Evolutionary conservation across 1,140 invertebrate genomes (phyloP).

Genomic region (Drosophila suzukii): DNA sequence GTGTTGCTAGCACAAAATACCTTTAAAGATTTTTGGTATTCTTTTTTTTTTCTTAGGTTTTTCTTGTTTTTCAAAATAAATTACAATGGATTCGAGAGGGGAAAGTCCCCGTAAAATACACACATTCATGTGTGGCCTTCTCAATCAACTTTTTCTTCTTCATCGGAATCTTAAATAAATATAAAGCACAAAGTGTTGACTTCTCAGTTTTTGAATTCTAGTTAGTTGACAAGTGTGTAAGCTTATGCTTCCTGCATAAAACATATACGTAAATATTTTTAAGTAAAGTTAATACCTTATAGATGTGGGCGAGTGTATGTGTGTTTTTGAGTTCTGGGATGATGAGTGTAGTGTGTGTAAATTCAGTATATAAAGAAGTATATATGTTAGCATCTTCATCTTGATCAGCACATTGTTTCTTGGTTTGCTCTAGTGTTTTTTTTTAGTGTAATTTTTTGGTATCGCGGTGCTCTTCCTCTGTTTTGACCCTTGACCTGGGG

Average conservation of each 20-base stretch:
- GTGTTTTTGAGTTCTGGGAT: slow-evolving; percentile 16
- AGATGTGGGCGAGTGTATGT: slow-evolving; percentile 12
- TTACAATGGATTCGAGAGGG: slow-evolving; percentile 33
- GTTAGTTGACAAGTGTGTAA: slow-evolving; percentile 35
- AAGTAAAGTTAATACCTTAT: slow-evolving; percentile 31
- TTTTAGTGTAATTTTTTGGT: slow-evolving; percentile 24
- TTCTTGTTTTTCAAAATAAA: slow-evolving; percentile 43
- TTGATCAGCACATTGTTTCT: slow-evolving; percentile 6
- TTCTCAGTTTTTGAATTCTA: slow-evolving; percentile 65
- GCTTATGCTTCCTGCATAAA: slow-evolving; percentile 17
- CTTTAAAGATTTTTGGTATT: slow-evolving; percentile 45
- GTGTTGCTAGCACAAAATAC: slow-evolving; percentile 64
- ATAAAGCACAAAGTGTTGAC: slow-evolving; percentile 81
- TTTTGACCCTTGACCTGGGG: slow-evolving; percentile 14
- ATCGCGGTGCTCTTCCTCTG: slow-evolving; percentile 40
- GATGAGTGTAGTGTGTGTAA: slow-evolving; percentile 26
- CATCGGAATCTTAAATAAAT: slow-evolving; percentile 70
- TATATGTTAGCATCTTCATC: slow-evolving; percentile 35
- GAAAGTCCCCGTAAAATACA: slow-evolving; percentile 12
- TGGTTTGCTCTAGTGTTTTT: slow-evolving; percentile 7
- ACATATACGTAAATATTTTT: slow-evolving; percentile 23
- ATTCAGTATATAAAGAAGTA: slow-evolving; percentile 37
- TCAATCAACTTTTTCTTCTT: slow-evolving; percentile 17
- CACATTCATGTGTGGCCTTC: background rate
- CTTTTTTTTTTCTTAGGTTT: slow-evolving; percentile 7